Conservation (phyloP, 2,888 invertebrate genomes). For the Campopleginae sp. region DNA sequence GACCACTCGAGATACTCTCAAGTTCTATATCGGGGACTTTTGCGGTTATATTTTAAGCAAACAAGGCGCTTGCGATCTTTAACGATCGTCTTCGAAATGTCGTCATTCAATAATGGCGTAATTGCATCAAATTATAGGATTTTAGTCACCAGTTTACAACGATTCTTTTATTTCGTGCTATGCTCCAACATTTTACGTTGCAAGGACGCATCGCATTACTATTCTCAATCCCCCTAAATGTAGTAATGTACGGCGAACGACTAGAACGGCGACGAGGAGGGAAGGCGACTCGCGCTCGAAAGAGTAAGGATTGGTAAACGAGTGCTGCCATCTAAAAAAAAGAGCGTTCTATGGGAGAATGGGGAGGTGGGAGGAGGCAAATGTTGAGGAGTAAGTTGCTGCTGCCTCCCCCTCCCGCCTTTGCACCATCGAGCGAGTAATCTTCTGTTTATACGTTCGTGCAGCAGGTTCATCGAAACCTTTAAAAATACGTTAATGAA, state of each 20-base stretch:
- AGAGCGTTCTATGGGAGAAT: constrained; percentile 2
- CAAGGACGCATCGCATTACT: constrained; percentile 19
- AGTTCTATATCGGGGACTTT: constrained; percentile 2
- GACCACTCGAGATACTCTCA: not conserved
- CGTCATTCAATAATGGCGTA: constrained; percentile 4
- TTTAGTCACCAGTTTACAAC: constrained; percentile 2
- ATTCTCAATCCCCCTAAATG: constrained; percentile 8
- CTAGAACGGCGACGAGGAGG: not conserved
- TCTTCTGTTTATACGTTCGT: not conserved
- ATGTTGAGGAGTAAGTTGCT: not conserved
- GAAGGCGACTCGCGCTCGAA: not conserved
- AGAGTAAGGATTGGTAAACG: constrained; percentile 19
- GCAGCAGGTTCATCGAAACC: constrained; percentile 8
- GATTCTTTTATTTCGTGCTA: not conserved
- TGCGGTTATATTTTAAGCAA: constrained; percentile 6
- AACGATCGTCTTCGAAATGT: not conserved
- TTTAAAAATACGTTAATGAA: not conserved
- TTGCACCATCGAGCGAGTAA: not conserved
- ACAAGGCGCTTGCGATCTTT: constrained; percentile 1
- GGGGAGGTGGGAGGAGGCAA: not conserved
- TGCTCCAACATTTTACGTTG: not conserved
- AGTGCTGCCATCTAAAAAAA: constrained; percentile 23
- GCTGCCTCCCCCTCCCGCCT: not conserved
- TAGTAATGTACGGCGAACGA: not conserved
- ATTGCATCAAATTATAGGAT: constrained; percentile 10